Conservation (phyloP, 2,797 vertebrate species). For the Enteromius viviparus region DNA sequence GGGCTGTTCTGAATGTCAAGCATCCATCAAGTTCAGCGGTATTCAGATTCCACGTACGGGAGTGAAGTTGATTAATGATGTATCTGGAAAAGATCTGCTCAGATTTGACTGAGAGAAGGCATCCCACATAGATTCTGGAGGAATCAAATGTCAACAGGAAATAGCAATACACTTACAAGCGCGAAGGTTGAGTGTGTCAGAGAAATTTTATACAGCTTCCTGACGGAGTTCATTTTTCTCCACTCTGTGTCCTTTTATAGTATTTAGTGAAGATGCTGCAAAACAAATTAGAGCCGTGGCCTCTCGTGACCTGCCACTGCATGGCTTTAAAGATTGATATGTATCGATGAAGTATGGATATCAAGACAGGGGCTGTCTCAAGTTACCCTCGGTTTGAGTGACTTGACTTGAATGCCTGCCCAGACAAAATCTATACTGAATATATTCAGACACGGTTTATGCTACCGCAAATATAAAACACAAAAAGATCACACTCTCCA, state of each 20-base stretch:
- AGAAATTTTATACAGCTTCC: slow-evolving; percentile 83
- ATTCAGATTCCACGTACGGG: slow-evolving; percentile 71
- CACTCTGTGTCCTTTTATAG: slow-evolving; percentile 55
- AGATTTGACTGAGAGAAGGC: slow-evolving; percentile 76
- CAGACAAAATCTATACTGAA: slow-evolving; percentile 58
- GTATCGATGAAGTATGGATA: slow-evolving; percentile 56
- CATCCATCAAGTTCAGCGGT: slow-evolving; percentile 67
- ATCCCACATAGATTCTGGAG: slow-evolving; percentile 78
- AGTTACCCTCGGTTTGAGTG: slow-evolving; percentile 50
- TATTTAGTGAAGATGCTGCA: slow-evolving; percentile 58
- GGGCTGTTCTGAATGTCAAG: slow-evolving; percentile 70
- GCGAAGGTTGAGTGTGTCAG: slow-evolving; percentile 80
- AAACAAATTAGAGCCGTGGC: slow-evolving; percentile 57
- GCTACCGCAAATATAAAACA: slow-evolving; percentile 31
- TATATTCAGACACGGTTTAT: slow-evolving; percentile 37
- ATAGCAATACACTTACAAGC: slow-evolving; percentile 80
- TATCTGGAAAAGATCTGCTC: slow-evolving; percentile 77
- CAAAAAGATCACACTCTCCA: slow-evolving; percentile 3
- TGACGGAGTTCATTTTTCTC: slow-evolving; percentile 81
- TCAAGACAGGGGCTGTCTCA: slow-evolving; percentile 49
- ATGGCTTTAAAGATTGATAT: slow-evolving; percentile 61
- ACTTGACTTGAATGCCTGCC: slow-evolving; percentile 53
- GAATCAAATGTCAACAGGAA: slow-evolving; percentile 83
- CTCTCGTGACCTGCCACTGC: slow-evolving; percentile 40
- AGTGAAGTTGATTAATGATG: slow-evolving; percentile 81